Evolutionary conservation across 2,113 vertebrate genomes (phyloP).

Genomic region (Nanger granti): DNA sequence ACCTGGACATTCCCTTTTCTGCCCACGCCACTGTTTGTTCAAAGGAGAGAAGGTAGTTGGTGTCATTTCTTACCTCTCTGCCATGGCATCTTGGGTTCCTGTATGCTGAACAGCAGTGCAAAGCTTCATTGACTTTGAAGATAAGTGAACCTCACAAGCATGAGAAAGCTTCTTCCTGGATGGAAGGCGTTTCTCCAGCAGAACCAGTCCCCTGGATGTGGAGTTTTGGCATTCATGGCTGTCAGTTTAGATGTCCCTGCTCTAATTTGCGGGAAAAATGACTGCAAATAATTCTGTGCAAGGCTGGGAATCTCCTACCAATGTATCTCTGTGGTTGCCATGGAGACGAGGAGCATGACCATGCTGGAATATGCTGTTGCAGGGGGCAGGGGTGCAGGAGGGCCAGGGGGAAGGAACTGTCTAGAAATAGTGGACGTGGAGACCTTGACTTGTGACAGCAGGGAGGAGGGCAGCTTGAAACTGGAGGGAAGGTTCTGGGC

Average conservation of each 20-base stretch:
- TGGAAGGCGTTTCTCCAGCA: not conserved
- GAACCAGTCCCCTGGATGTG: not conserved
- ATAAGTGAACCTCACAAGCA: not conserved
- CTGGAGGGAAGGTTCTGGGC: no score
- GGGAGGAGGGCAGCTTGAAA: not conserved
- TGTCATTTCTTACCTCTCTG: not conserved
- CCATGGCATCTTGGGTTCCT: not conserved
- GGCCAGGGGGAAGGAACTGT: no score
- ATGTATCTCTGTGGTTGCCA: accelerated
- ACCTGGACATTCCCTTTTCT: not conserved
- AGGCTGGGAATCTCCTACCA: not conserved
- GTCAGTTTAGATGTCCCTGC: not conserved
- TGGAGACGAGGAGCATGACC: not conserved
- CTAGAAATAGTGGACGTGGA: not conserved
- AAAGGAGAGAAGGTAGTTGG: not conserved
- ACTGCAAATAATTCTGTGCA: not conserved
- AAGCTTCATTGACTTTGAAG: not conserved
- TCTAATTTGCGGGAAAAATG: not conserved
- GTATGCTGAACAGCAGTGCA: not conserved
- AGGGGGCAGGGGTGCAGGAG: not conserved
- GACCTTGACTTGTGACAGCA: not conserved
- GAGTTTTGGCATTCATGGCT: not conserved
- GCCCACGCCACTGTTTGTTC: not conserved
- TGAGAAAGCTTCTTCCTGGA: not conserved
- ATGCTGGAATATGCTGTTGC: not conserved